These are phyloP conservation scores for Chiloscyllium punctatum DNA, from an alignment of 2,797 vertebrate genomes.

Conservation along the genomic window DNA sequence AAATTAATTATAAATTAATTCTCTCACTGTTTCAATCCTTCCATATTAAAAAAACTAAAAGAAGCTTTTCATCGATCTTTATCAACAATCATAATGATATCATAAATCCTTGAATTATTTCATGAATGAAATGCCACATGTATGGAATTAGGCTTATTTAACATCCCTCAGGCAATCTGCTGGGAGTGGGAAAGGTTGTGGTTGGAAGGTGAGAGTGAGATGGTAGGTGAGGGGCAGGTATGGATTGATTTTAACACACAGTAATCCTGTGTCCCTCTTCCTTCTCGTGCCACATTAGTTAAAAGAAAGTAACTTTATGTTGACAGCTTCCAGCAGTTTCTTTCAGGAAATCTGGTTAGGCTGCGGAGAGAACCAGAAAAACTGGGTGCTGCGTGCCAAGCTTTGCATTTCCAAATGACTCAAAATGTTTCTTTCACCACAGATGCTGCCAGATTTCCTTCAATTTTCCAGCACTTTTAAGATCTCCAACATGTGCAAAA, in stretches of 20 bases:
- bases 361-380: not conserved
- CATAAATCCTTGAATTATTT: not conserved
- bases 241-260: not conserved
- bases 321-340: not conserved
- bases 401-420: too few species aligned
- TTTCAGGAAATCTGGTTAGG: not conserved
- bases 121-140: not conserved
- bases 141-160: not conserved
- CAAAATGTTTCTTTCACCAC: too few species aligned
- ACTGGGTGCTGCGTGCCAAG: not conserved
- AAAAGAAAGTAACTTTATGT: not conserved
- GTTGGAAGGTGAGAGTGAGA: not conserved
- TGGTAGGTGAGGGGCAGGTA: too few species aligned
- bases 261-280: not conserved
- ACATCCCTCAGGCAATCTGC: not conserved
- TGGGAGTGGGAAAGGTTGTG: not conserved
- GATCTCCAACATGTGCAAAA: too few species aligned
- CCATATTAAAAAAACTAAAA: not conserved
- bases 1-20: not conserved
- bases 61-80: not conserved
- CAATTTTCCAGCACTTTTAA: too few species aligned
- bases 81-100: not conserved
- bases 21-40: not conserved
- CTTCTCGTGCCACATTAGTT: not conserved
- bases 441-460: too few species aligned